A percentile compares a stretch with the other conserved stretches of the same genome.
These are phyloP conservation scores for Leptinotarsa rubiginosa DNA, from an alignment of 2,888 invertebrate species.

Conservation along the genomic window DNA sequence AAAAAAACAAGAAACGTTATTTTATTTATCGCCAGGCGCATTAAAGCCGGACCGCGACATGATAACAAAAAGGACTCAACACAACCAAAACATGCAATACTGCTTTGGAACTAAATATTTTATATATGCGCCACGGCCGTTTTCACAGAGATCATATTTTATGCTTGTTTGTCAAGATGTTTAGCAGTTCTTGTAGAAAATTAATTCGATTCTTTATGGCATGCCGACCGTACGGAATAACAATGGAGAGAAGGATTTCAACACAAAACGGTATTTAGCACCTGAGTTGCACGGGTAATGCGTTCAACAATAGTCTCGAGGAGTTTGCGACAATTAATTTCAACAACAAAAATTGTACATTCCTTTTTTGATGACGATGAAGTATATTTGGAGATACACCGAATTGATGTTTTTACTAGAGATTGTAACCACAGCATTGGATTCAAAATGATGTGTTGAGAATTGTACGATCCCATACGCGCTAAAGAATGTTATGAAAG, in stretches of 20 bases:
- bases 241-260: constrained; percentile 4
- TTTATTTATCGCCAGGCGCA: constrained; percentile 47
- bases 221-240: constrained; percentile 41
- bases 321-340: too few relatives aligned
- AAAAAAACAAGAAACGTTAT: constrained; percentile 31
- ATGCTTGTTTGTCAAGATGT: constrained; percentile 63
- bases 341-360: too few relatives aligned
- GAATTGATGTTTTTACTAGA: too few relatives aligned
- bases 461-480: too few relatives aligned
- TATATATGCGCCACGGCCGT: constrained; percentile 55
- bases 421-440: too few relatives aligned
- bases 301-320: not conserved
- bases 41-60: constrained; percentile 41
- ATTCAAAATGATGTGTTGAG: too few relatives aligned
- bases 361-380: too few relatives aligned
- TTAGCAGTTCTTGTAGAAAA: constrained; percentile 62
- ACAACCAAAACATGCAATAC: constrained; percentile 44
- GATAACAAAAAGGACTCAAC: constrained; percentile 43
- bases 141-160: constrained; percentile 62
- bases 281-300: not conserved
- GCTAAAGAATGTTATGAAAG: too few relatives aligned
- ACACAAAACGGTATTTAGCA: constrained; percentile 6
- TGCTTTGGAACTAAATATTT: constrained; percentile 50
- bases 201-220: constrained; percentile 60
- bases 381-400: too few relatives aligned